Base-by-base conservation (phyloP, 2,113 vertebrate species). In the Seriola rivoliana region DNA sequence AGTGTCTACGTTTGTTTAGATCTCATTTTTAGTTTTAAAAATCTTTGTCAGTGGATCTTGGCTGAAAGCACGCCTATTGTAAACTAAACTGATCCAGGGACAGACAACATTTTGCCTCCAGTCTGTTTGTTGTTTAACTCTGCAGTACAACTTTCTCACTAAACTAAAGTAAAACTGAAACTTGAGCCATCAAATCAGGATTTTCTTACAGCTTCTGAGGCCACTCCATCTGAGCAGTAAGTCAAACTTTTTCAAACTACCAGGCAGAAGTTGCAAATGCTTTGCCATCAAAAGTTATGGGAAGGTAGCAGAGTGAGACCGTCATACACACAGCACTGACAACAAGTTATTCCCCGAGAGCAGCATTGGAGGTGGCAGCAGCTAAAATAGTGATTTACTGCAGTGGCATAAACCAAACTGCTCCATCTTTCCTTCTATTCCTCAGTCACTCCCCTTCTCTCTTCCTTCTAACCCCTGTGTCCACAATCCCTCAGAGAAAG, bases 361-460 rank as follows among this genome's bases (percentile, higher is more conserved):
- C 57, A 44, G 85, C 79, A n/a, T 17, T 8, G 82, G 58, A 66
- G 80, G 52, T 66, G 78, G 73, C 85, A 67, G 89, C 79, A 60
- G 81, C 83, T 87, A 81, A 92, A 89, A 89, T 58, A 74, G 82
- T 86, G 91, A 93, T 93, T 93, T 92, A 93, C 88, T 81, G 90
- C 88, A 8, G 71, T 11, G 80, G 66, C 70, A 86, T 82, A 84
- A 89, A 91, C 44, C 76, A 72, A 77, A 78, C 70, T 29, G 66
- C 64, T 73, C 88, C 54, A 46, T 83, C 72, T 78, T 50, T 62
- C 71, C 76, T 16, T 69, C 79, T 36, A 23, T 50, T 36, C 77
- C 67, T 29, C 81, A 2, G 25, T 63, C 68, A 55, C 59, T 57
- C 67, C 21, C 50, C 52, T 68, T 65, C 78, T 73, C 38, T 78